A percentile compares a stretch with the other conserved stretches of the same genome.
These are phyloP conservation scores for Sebastes minor DNA, from an alignment of 2,797 vertebrate genomes.

Conservation along the genomic window DNA sequence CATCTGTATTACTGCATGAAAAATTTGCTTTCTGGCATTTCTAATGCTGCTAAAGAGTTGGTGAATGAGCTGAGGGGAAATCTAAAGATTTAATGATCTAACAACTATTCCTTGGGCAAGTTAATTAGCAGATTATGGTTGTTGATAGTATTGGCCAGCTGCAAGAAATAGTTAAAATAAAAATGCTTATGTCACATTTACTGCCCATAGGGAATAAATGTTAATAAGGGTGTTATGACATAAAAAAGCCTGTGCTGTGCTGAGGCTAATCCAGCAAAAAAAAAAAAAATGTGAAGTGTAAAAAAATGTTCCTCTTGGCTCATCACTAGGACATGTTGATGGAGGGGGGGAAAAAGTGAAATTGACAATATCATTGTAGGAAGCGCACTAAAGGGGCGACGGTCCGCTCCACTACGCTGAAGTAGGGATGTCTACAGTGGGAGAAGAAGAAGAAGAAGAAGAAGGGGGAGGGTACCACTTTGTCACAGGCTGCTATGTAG, in stretches of 20 bases:
- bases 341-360: slow-evolving; percentile 62
- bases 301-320: slow-evolving; percentile 54
- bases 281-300: slow-evolving; percentile 32
- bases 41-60: slow-evolving; percentile 51
- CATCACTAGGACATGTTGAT: slow-evolving; percentile 73
- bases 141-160: slow-evolving; percentile 48
- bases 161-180: slow-evolving; percentile 18
- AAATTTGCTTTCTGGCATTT: slow-evolving; percentile 71
- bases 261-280: slow-evolving; percentile 27
- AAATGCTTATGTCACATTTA: slow-evolving; percentile 39
- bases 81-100: slow-evolving; percentile 60
- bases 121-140: slow-evolving; percentile 71
- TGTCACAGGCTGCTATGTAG: slow-evolving; percentile 95
- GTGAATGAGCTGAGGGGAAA: slow-evolving; percentile 49
- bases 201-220: slow-evolving; percentile 54
- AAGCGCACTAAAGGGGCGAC: slow-evolving; percentile 81
- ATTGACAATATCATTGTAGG: slow-evolving; percentile 80
- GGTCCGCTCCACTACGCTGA: slow-evolving; percentile 81
- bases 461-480: slow-evolving; percentile 93
- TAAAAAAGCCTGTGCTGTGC: slow-evolving; percentile 22
- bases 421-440: slow-evolving; percentile 83
- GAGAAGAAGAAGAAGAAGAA: slow-evolving; percentile 81
- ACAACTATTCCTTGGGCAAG: slow-evolving; percentile 64
- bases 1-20: slow-evolving; percentile 73
- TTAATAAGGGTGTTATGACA: slow-evolving; percentile 59